phyloP scores from a whole-genome alignment of 2,797 vertebrate genomes.

The Notolabrus celidotus region DNA sequence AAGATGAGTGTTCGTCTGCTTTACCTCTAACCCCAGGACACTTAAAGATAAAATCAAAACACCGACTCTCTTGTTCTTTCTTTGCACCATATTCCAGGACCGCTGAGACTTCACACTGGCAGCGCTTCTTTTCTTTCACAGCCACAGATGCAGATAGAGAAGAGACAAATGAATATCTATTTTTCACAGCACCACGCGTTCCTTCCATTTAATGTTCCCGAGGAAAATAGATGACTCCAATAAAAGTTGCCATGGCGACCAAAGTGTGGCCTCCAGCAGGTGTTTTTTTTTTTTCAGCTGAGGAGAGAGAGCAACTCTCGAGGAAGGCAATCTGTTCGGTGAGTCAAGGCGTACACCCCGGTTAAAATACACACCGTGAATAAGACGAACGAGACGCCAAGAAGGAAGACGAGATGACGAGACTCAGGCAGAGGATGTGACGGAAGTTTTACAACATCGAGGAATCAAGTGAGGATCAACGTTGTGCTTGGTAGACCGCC shows the following conservation, averaged over 20 bases:
- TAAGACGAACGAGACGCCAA: not conserved
- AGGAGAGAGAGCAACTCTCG: slow-evolving; percentile 14
- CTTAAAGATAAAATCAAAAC: slow-evolving; percentile 2
- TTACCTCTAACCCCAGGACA: not conserved
- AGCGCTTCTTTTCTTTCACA: slow-evolving; percentile 17
- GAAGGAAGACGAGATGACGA: not conserved
- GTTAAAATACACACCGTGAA: not conserved
- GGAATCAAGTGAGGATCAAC: too few species aligned
- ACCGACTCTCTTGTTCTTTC: not conserved
- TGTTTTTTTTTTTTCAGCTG: slow-evolving; percentile 66
- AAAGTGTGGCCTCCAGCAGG: slow-evolving; percentile 64
- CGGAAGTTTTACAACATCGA: not conserved
- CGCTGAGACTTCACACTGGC: slow-evolving; percentile 16
- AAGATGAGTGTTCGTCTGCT: not conserved
- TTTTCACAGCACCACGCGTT: slow-evolving; percentile 44
- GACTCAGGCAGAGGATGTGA: not conserved
- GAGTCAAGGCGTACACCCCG: not conserved
- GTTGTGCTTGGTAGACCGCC: too few species aligned
- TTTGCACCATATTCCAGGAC: slow-evolving; percentile 16
- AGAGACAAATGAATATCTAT: slow-evolving; percentile 49
- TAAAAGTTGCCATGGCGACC: slow-evolving; percentile 74
- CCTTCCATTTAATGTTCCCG: slow-evolving; percentile 57
- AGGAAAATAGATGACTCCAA: slow-evolving; percentile 61
- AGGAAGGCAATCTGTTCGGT: slow-evolving; percentile 14
- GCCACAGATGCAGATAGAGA: slow-evolving; percentile 49